Base-by-base conservation (phyloP, 1,140 invertebrate species). In the Euura lappo region DNA sequence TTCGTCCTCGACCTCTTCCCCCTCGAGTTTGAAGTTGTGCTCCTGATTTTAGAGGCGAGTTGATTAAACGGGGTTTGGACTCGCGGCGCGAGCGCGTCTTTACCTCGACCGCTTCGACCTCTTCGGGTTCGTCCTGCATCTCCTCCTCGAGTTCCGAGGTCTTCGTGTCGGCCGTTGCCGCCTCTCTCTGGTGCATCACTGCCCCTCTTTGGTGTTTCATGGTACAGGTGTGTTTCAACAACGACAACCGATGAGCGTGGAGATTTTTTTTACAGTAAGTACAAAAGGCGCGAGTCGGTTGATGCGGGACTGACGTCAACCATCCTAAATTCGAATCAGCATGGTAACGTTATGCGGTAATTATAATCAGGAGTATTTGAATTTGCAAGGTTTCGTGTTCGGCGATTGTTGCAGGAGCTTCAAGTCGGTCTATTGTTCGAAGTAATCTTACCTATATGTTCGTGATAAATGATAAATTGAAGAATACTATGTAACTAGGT, bases 191-290 rank as follows among this genome's bases (percentile, higher is more conserved):
- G 64, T 85, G 77, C 11, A 80, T 67, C 11, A 86, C 81, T 4
- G 90, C 89, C 5, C 90, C 87, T 77, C 89, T 87, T 69, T 90
- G 89, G 80, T 90, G 90, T 46, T 90, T 86, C 77, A 90, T 89
- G 1, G 90, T 91, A 68, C 89, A 90, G 28, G 89, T 91, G 68
- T 91, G 90, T 71, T 91, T 91, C 28, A 91, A 73, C 60, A 91
- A 78, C 51, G 90, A 91, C 0, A 91, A 75, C 72, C 90, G 79
- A 83, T 91, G 90, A 3, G 90, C 90, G 80, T 91, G 90, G n/a
- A 91, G 79, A 75, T 88, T 89, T 79, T 90, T 91, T 72, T 90
- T 87, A 72, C 90, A 91, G 76, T 87, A 90, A 45, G 84, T 84
- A 76, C 90, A 91, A 74, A 87, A 91, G 45, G 90, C 90, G 80